A percentile compares a stretch with the other conserved stretches of the same genome.
Conservation (phyloP, 2,797 vertebrate genomes). For the Zalophus californianus region DNA sequence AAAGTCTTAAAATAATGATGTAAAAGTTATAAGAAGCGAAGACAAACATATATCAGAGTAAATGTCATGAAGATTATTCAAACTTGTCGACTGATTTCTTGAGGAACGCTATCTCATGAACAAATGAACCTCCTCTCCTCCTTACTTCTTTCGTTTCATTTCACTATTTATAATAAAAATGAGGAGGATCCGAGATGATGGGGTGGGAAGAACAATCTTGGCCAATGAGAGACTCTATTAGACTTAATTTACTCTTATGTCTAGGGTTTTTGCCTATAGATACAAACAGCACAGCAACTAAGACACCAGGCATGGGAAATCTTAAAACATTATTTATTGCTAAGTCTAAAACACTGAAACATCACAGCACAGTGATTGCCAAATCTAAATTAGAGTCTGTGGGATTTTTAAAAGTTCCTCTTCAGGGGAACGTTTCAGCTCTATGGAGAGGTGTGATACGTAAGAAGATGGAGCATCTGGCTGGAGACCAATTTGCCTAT, state of each 20-base stretch:
- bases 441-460: slow-evolving; percentile 84
- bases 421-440: slow-evolving; percentile 86
- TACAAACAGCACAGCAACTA: slow-evolving; percentile 82
- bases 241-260: slow-evolving; percentile 82
- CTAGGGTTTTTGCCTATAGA: slow-evolving; percentile 79
- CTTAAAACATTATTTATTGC: slow-evolving; percentile 88
- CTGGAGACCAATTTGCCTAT: slow-evolving; percentile 84
- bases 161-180: slow-evolving; percentile 81
- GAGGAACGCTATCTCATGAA: slow-evolving; percentile 67
- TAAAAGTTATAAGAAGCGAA: background rate
- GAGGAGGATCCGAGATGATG: slow-evolving; percentile 71
- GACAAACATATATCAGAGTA: slow-evolving; percentile 49
- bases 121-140: slow-evolving; percentile 40
- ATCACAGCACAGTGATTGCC: slow-evolving; percentile 83
- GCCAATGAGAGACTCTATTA: slow-evolving; percentile 80
- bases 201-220: slow-evolving; percentile 60
- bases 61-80: slow-evolving; percentile 63
- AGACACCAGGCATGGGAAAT: slow-evolving; percentile 85
- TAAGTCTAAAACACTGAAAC: slow-evolving; percentile 86
- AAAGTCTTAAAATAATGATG: slow-evolving; percentile 37
- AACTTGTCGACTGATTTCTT: slow-evolving; percentile 69
- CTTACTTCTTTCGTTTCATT: slow-evolving; percentile 30
- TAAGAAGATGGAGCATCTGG: slow-evolving; percentile 88
- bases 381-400: slow-evolving; percentile 86
- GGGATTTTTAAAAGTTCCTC: slow-evolving; percentile 77